Evolutionary conservation across 2,797 vertebrate genomes (phyloP).

Genomic region (Carduelis carduelis): DNA sequence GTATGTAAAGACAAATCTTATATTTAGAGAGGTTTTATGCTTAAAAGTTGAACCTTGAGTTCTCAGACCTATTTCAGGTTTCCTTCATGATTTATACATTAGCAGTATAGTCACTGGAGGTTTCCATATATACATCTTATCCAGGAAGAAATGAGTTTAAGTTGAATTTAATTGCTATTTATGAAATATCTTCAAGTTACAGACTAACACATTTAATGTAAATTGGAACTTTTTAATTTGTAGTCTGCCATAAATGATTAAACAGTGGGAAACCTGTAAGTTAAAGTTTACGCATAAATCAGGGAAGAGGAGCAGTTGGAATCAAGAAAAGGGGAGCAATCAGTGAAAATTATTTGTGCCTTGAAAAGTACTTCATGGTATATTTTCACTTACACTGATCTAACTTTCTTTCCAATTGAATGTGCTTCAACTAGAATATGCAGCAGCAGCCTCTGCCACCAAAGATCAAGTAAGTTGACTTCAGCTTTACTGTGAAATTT

Average conservation of each 20-base stretch:
- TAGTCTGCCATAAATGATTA: not conserved
- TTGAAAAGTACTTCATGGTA: not conserved
- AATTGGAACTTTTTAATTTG: not conserved
- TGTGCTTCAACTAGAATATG: slow-evolving; percentile 14
- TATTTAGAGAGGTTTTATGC: not conserved
- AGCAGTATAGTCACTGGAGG: not conserved
- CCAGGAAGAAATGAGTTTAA: not conserved
- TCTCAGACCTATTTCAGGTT: not conserved
- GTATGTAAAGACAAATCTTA: not conserved
- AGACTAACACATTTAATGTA: not conserved
- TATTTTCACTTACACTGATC: slow-evolving; percentile 6
- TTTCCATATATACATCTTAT: not conserved
- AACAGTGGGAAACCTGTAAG: not conserved
- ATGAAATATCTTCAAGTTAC: not conserved
- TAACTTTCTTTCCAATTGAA: slow-evolving; percentile 41
- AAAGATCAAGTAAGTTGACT: slow-evolving; percentile 78
- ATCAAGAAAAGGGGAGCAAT: not conserved
- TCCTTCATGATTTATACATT: not conserved
- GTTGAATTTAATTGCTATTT: not conserved
- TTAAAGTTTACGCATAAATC: not conserved
- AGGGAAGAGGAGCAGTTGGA: not conserved
- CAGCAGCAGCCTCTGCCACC: slow-evolving; percentile 61
- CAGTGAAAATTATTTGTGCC: not conserved
- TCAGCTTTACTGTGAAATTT: not conserved
- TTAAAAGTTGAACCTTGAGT: not conserved